Conservation (phyloP, 2,888 invertebrate species). For the Dicycla oo region DNA sequence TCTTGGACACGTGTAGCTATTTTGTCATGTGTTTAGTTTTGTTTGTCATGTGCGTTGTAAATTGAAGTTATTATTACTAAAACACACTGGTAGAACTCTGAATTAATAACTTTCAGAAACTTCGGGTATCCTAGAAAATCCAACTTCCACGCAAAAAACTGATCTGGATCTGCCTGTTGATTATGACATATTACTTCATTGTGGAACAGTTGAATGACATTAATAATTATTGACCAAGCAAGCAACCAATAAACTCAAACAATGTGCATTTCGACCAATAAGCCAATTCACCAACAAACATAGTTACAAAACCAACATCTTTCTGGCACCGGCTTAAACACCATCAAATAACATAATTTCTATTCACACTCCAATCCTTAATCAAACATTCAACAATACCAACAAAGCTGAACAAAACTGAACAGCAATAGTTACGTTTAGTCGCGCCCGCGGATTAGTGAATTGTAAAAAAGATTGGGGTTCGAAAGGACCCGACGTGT, state of each 20-base stretch:
- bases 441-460: conserved; percentile 89
- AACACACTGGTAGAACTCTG: not conserved
- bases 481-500: conserved; percentile 86
- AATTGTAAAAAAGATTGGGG: conserved; percentile 89
- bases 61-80: not conserved
- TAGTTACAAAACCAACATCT: not conserved
- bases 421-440: conserved; percentile 83
- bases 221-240: not conserved
- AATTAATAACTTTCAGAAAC: not conserved
- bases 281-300: not conserved
- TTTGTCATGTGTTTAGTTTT: conserved; percentile 15
- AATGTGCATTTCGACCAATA: not conserved
- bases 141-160: not conserved
- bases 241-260: not conserved
- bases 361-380: conserved; percentile 66
- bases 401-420: conserved; percentile 77
- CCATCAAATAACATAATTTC: conserved; percentile 56
- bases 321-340: conserved; percentile 32
- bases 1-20: conserved; percentile 45
- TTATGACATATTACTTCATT: not conserved
- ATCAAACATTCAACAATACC: conserved; percentile 68
- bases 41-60: not conserved
- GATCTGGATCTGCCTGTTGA: not conserved
- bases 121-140: not conserved
- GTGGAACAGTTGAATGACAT: not conserved